These are phyloP conservation scores for Podarcis siculus DNA, from an alignment of 2,797 vertebrate species.

Conservation along the genomic window DNA sequence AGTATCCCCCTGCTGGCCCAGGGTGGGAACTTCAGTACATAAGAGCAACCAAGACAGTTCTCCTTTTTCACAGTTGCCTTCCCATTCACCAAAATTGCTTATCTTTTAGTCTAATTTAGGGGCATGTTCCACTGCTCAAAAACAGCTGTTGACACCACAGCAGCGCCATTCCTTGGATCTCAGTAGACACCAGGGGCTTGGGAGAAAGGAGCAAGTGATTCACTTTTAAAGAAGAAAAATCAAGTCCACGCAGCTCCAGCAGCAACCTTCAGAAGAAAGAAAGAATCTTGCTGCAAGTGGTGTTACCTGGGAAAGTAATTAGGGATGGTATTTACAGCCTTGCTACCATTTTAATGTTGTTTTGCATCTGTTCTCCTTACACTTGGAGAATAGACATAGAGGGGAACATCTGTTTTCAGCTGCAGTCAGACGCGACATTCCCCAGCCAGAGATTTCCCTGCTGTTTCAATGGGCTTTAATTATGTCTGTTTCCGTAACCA, in stretches of 20 bases:
- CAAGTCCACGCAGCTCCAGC: neutral
- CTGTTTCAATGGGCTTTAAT: conserved; percentile 52
- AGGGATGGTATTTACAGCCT: conserved; percentile 71
- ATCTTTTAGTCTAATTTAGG: neutral
- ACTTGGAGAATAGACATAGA: conserved; percentile 67
- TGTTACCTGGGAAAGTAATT: conserved; percentile 70
- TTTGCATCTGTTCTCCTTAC: conserved; percentile 71
- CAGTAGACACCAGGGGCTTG: neutral
- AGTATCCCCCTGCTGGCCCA: too few relatives aligned
- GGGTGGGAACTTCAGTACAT: too few relatives aligned
- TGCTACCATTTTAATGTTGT: conserved; percentile 62
- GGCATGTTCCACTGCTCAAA: neutral
- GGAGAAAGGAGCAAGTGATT: neutral
- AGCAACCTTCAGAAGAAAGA: neutral
- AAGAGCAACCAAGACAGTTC: neutral
- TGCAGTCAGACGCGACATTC: conserved; percentile 45
- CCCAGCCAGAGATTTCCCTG: conserved; percentile 52
- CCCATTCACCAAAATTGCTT: neutral
- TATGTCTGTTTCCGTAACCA: conserved; percentile 44
- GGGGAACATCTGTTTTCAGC: conserved; percentile 71
- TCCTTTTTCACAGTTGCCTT: neutral
- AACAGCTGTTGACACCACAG: fast-evolving
- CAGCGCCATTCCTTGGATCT: neutral
- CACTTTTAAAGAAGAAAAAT: neutral
- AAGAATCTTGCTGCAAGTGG: neutral